Conservation (phyloP, 1,140 invertebrate genomes). For the Aphelinus atriplicis region DNA sequence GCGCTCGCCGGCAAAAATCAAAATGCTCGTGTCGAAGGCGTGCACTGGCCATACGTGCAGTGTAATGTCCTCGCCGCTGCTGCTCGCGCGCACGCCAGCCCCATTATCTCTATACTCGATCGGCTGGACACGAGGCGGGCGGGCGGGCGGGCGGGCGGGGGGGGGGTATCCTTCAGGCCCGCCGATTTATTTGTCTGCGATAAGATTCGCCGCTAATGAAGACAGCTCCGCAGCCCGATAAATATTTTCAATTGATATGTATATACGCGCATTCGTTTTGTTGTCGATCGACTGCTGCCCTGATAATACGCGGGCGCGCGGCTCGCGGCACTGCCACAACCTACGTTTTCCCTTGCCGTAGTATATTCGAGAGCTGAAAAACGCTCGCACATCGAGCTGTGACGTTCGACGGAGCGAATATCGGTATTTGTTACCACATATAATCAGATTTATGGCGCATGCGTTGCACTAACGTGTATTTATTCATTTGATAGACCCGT, state of each 20-base stretch:
- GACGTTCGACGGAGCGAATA: no score
- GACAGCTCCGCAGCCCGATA: not conserved
- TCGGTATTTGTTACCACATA: no score
- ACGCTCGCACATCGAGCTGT: no score
- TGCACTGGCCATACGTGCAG: not conserved
- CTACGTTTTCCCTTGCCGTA: no score
- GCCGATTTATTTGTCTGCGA: not conserved
- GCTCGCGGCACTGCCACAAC: no score
- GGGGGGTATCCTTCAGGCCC: not conserved
- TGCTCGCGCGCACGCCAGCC: not conserved
- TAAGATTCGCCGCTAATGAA: not conserved
- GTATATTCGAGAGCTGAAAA: no score
- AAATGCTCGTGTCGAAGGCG: not conserved
- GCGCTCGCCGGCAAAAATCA: not conserved
- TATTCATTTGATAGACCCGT: no score
- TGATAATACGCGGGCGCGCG: no score
- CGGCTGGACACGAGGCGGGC: not conserved
- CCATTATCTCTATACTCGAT: constrained; percentile 3
- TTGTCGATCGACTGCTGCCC: no score
- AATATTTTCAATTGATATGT: not conserved
- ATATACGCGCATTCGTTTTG: no score
- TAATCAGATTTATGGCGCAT: no score
- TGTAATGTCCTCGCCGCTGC: not conserved
- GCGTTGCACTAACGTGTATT: no score
- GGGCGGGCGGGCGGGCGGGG: not conserved